phyloP scores from a whole-genome alignment of 2,888 invertebrate genomes.

The Eumerus sabulonum region DNA sequence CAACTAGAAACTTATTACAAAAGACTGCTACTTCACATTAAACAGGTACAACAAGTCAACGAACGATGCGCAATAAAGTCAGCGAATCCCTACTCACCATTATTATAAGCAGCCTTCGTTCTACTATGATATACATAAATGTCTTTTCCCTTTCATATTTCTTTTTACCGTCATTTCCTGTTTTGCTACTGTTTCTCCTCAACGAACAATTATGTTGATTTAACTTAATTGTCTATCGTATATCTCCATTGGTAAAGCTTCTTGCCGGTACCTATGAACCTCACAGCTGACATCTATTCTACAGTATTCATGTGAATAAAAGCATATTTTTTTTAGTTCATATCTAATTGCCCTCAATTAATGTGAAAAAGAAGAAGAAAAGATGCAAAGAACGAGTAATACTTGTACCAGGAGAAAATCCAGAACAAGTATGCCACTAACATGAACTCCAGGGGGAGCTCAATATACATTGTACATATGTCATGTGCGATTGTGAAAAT shows the following conservation, averaged over 20 bases:
- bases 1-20: too few species aligned
- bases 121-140: too few species aligned
- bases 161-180: too few species aligned
- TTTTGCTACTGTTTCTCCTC: background rate
- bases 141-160: too few species aligned
- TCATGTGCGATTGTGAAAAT: background rate
- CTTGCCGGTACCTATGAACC: background rate
- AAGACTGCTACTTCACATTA: too few species aligned
- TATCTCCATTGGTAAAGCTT: constrained; percentile 4
- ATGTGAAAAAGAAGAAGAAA: constrained; percentile 12
- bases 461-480: background rate
- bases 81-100: too few species aligned
- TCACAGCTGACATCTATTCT: background rate
- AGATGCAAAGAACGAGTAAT: background rate
- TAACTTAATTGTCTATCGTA: constrained; percentile 11
- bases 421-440: background rate
- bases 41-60: too few species aligned
- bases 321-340: constrained; percentile 1
- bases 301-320: constrained; percentile 18
- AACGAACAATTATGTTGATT: constrained; percentile 19
- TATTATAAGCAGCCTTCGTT: too few species aligned
- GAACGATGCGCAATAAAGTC: too few species aligned
- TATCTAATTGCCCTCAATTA: constrained; percentile 39
- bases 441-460: background rate
- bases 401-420: background rate